Evolutionary conservation across 2,797 vertebrate genomes (phyloP), one percentile per base, ranked within the genome.

Genomic region (Manis javanica): DNA sequence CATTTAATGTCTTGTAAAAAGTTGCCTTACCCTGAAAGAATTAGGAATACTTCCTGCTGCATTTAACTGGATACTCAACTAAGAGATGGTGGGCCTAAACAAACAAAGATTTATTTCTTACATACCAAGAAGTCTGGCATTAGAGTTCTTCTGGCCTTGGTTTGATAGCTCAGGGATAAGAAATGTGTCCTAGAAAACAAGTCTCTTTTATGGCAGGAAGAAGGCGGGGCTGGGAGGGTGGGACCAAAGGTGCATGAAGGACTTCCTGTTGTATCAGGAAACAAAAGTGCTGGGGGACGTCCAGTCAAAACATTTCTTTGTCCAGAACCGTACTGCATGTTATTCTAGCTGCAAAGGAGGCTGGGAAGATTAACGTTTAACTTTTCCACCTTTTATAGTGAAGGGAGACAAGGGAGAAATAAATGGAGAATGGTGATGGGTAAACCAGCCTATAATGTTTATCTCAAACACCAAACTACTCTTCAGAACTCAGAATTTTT

Each of bases 1-100:
- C 83, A 75, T 95, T 94, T 85, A 63, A 57, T 85, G 14, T 82
- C 66, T 77, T 88, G 55, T 94, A 57, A 91, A 57, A 91, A 49
- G 42, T 84, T 77, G 55, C 66, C 39, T 81, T 51, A 53, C 53
- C 55, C 24, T 72, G 64, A 83, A 78, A 82, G 42, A 94, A 94
- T 91, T 88, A 86, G 68, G 29, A 86, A 72, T 53, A 34, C 15
- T 90, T 88, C 82, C 29, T 37, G 34, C 15, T n/a, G n/a, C 12
- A n/a, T 53, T 74, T 71, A 84, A 31, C 74, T 79, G 72, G 90
- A 90, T 90, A 90, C 26, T 19, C 55, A 66, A 26, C 13, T 31
- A 77, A 81, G 49, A 59, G 64, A 10, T 13, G 14, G 37, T 2
- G 37, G 42, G 12, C 57, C 46, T 77, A 86, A 88, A 74, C 18